These are phyloP conservation scores for Scomber colias DNA, from an alignment of 2,113 vertebrate genomes.

Conservation along the genomic window DNA sequence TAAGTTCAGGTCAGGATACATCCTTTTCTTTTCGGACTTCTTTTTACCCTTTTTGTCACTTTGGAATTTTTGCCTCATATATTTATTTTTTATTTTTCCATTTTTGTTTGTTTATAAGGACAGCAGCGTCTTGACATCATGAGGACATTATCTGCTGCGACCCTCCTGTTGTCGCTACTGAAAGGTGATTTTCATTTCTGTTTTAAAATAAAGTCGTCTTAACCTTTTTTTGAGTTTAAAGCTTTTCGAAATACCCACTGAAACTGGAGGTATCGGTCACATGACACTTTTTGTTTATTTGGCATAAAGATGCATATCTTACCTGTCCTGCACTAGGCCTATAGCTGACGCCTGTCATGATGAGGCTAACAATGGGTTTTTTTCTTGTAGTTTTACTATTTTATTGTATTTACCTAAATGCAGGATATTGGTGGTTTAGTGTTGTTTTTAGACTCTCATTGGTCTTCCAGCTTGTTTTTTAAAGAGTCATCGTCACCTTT, in stretches of 20 bases:
- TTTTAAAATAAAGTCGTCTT: fast-evolving
- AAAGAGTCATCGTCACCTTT: not conserved
- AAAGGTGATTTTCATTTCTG: constrained; percentile 62
- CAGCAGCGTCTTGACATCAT: constrained; percentile 35
- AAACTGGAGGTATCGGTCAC: constrained; percentile 72
- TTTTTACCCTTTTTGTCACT: not conserved
- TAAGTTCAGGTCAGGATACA: not conserved
- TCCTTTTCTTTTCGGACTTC: not conserved
- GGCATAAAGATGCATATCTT: not conserved
- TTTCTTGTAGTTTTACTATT: no score
- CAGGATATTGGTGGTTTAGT: fast-evolving
- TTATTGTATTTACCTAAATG: not conserved
- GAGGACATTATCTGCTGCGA: constrained; percentile 63
- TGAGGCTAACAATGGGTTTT: no score
- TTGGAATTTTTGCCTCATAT: no score
- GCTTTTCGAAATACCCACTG: not conserved
- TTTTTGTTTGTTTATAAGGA: not conserved
- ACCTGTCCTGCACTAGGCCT: not conserved
- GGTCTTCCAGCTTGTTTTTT: not conserved
- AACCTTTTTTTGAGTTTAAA: not conserved
- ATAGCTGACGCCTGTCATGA: no score
- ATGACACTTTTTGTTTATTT: constrained; percentile 40
- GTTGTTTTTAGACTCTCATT: not conserved
- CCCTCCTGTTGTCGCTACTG: constrained; percentile 67
- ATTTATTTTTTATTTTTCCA: no score